Evolutionary conservation across 2,113 vertebrate genomes (phyloP).

Genomic region (Erythrocercus mccallii): DNA sequence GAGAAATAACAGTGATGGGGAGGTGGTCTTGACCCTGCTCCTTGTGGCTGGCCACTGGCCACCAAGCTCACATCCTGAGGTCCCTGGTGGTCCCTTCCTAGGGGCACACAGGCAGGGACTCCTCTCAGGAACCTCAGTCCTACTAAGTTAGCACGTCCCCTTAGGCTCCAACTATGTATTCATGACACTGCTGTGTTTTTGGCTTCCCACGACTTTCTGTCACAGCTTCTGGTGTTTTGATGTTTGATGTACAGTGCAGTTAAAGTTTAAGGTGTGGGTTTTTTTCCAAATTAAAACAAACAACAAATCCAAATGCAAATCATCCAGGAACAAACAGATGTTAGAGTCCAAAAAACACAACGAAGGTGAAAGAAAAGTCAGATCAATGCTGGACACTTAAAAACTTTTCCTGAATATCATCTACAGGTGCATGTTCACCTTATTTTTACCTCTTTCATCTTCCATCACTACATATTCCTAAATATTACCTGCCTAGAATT

Average conservation of each 20-base stretch:
- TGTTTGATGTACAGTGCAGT: neutral
- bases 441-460: neutral
- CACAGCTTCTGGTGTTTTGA: neutral
- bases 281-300: neutral
- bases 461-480: neutral
- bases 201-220: neutral
- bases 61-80: neutral
- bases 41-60: fast-evolving
- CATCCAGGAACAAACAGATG: neutral
- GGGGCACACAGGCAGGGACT: neutral
- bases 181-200: neutral
- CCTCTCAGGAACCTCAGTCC: neutral
- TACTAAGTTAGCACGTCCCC: neutral
- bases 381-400: neutral
- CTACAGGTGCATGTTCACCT: neutral
- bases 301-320: neutral
- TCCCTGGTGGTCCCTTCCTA: fast-evolving
- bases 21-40: neutral
- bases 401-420: neutral
- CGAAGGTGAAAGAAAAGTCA: neutral
- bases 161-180: neutral
- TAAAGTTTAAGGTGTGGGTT: neutral
- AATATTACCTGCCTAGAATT: neutral
- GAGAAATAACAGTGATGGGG: neutral
- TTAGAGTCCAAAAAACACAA: neutral